Evolutionary conservation across 1,140 invertebrate species (phyloP), one percentile per base, ranked within the genome.

Genomic region (Asobara japonica): DNA sequence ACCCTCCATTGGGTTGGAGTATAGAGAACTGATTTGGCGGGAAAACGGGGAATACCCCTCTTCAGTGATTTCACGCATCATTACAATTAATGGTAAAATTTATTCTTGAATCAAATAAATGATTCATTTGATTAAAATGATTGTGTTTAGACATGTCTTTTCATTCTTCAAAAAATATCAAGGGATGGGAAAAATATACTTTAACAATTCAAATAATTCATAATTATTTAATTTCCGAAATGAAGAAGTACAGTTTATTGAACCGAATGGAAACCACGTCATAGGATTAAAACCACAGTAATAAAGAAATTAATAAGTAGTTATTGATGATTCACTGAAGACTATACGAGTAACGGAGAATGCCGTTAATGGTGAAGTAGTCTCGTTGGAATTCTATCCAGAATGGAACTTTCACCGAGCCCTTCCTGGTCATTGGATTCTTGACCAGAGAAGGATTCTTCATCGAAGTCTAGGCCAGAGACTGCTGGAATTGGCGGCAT

Each of bases 311-410:
- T n/a, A 62, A 29, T 62, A 29, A 56, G 5, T 10, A 56, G 51
- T 51, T 20, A 3, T 51, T 56, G 11, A 27, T 25, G 22, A 22
- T 22, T 27, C 22, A 56, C 22, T 13, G 22, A 10, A 18, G 22
- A 56, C 10, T 18, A 51, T 18, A 51, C 8, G 60, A 62, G 18
- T 62, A 10, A 60, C 3, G 29, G 22, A 31, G 27, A 69, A 11
- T 51, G 33, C 61, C 25, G 45, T 64, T 64, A 77, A 36, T 75
- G 74, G 75, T 73, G 72, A 68, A 73, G 65, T 4, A 78, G 61
- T 71, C 73, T 69, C 66, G 78, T 74, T 64, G 78, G 71, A 75
- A 79, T 74, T 74, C 68, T 75, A 7, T 79, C 79, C 4, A 77
- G 75, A 51, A 72, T 74, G 27, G 72, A 72, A 65, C 77, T 74